Evolutionary conservation across 2,113 vertebrate genomes (phyloP).

Genomic region (Motacilla alba): DNA sequence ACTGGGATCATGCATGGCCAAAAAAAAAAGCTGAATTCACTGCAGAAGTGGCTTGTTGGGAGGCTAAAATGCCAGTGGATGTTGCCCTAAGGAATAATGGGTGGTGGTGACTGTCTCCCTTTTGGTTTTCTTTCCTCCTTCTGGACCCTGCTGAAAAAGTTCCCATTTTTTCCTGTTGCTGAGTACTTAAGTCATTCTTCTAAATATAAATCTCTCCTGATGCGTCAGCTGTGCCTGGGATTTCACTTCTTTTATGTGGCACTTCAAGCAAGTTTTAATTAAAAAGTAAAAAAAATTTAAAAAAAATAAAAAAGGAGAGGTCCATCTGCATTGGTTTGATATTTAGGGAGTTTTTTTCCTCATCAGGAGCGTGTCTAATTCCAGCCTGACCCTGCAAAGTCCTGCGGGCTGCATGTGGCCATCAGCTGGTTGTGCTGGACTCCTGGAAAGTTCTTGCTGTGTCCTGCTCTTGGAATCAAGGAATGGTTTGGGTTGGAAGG

Average conservation of each 20-base stretch:
- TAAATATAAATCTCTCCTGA: conserved; percentile 19
- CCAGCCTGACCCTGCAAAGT: not conserved
- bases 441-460: not conserved
- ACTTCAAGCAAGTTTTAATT: conserved; percentile 28
- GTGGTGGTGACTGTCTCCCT: not conserved
- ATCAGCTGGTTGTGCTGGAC: not conserved
- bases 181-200: not conserved
- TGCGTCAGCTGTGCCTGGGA: not conserved
- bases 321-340: conserved; percentile 6
- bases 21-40: not conserved
- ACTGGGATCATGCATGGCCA: not conserved
- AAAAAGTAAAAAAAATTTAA: not conserved
- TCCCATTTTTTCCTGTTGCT: not conserved
- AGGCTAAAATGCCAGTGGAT: not conserved
- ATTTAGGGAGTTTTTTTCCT: not conserved
- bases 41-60: not conserved
- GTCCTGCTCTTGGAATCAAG: not conserved
- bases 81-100: not conserved
- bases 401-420: not conserved
- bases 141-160: not conserved
- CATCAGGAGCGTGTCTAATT: not conserved
- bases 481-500: not conserved
- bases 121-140: not conserved
- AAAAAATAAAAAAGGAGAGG: no score
- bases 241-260: conserved; percentile 18